A percentile compares a stretch with the other conserved stretches of the same genome.
phyloP scores from a whole-genome alignment of 2,797 vertebrate genomes.

The Sebastes vulpes region DNA sequence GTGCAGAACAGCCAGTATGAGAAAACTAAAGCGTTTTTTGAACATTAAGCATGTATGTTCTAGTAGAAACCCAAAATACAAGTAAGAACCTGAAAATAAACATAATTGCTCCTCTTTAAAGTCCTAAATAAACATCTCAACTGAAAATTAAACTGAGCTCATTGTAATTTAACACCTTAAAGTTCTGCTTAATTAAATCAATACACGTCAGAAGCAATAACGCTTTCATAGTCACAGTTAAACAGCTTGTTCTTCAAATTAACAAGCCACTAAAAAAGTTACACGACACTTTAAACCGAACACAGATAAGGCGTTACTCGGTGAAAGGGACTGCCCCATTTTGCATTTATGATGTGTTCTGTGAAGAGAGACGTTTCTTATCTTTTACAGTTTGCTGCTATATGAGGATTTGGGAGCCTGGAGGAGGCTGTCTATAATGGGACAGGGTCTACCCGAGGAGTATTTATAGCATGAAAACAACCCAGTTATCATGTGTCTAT shows the following conservation, averaged over 20 bases:
- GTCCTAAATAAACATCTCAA: not conserved
- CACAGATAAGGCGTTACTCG: not conserved
- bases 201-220: slow-evolving; percentile 24
- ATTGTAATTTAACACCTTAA: slow-evolving; percentile 14
- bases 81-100: not conserved
- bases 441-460: slow-evolving; percentile 22
- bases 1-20: not conserved
- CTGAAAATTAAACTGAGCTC: slow-evolving; percentile 8
- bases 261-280: slow-evolving; percentile 48
- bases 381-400: slow-evolving; percentile 28
- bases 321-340: not conserved
- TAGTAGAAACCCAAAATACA: not conserved
- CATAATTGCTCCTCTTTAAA: not conserved
- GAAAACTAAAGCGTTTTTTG: not conserved
- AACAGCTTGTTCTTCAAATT: slow-evolving; percentile 39
- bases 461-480: slow-evolving; percentile 73
- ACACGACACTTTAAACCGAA: slow-evolving; percentile 30
- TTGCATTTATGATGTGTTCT: slow-evolving; percentile 1
- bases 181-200: slow-evolving; percentile 9
- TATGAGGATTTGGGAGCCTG: not conserved
- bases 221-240: slow-evolving; percentile 33
- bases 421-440: slow-evolving; percentile 37
- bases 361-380: not conserved
- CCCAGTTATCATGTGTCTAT: slow-evolving; percentile 59
- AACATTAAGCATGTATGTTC: not conserved